A percentile compares a stretch with the other conserved stretches of the same genome.
Evolutionary conservation across 2,113 vertebrate genomes (phyloP).

Genomic region (Pavo muticus): DNA sequence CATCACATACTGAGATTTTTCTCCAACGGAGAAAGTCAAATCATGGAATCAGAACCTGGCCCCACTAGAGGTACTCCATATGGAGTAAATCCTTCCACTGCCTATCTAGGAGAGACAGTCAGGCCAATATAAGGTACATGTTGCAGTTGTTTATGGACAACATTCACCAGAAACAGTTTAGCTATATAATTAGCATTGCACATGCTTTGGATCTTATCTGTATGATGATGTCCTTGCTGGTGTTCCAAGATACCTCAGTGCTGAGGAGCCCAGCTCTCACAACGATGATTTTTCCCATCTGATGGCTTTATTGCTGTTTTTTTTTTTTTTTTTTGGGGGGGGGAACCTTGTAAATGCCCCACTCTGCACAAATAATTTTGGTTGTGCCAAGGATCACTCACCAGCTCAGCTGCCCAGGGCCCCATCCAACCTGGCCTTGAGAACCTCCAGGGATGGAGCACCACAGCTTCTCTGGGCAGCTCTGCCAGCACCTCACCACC

Average conservation of each 20-base stretch:
- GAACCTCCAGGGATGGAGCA: no score
- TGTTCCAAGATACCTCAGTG: neutral
- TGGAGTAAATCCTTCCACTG: neutral
- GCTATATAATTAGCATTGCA: neutral
- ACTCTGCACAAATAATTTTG: neutral
- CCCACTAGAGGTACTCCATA: no score
- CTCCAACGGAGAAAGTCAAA: neutral
- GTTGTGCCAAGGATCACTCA: neutral
- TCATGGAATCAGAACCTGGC: no score
- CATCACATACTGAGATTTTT: neutral
- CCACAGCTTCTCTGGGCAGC: no score
- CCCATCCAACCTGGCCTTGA: no score
- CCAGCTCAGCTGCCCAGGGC: neutral
- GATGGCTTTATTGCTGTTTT: neutral
- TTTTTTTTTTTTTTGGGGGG: neutral
- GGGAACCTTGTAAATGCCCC: neutral
- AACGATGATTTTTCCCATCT: neutral
- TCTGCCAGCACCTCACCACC: neutral
- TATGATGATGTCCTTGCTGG: neutral
- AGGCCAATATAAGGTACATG: neutral
- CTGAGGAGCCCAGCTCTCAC: neutral
- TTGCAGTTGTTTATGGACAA: neutral
- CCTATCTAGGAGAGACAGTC: neutral
- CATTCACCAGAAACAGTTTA: neutral
- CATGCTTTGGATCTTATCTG: neutral